phyloP scores from a whole-genome alignment of 2,113 vertebrate species.

The Morone chrysops region DNA sequence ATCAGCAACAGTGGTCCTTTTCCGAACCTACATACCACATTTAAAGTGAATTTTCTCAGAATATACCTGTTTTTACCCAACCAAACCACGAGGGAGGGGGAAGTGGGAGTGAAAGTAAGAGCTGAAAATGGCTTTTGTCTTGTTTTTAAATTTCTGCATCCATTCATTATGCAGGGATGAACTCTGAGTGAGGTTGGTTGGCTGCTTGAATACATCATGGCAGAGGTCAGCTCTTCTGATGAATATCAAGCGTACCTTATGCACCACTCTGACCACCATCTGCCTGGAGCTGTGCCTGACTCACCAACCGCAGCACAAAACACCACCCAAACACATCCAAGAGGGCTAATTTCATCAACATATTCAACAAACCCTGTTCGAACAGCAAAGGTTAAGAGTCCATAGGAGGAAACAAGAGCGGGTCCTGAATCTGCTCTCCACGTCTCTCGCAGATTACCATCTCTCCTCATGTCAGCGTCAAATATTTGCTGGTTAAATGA shows the following conservation, averaged over 20 bases:
- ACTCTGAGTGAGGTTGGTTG: slow-evolving; percentile 60
- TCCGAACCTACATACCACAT: background rate
- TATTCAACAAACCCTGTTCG: slow-evolving; percentile 79
- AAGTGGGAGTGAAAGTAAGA: slow-evolving; percentile 17
- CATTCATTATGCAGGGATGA: slow-evolving; percentile 78
- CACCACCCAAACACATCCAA: slow-evolving; percentile 58
- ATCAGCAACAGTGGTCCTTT: background rate
- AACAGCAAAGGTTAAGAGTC: slow-evolving; percentile 75
- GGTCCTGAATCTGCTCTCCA: slow-evolving; percentile 42
- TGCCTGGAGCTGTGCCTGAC: slow-evolving; percentile 73
- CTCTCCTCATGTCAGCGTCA: slow-evolving; percentile 69
- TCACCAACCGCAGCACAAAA: slow-evolving; percentile 73
- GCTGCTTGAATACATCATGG: slow-evolving; percentile 73
- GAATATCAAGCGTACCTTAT: slow-evolving; percentile 81
- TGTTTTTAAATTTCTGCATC: slow-evolving; percentile 56
- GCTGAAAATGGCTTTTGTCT: slow-evolving; percentile 59
- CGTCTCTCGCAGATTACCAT: slow-evolving; percentile 65
- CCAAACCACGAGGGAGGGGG: background rate
- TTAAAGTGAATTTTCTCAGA: background rate
- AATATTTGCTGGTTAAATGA: slow-evolving; percentile 55
- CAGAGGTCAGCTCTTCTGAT: slow-evolving; percentile 73
- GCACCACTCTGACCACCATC: slow-evolving; percentile 80
- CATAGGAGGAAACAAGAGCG: slow-evolving; percentile 64
- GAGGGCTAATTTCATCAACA: slow-evolving; percentile 87
- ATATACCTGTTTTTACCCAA: slow-evolving; percentile 17